Evolutionary conservation across 2,888 invertebrate genomes (phyloP), one percentile per base, ranked within the genome.

Genomic region (Brachylomia viminalis): DNA sequence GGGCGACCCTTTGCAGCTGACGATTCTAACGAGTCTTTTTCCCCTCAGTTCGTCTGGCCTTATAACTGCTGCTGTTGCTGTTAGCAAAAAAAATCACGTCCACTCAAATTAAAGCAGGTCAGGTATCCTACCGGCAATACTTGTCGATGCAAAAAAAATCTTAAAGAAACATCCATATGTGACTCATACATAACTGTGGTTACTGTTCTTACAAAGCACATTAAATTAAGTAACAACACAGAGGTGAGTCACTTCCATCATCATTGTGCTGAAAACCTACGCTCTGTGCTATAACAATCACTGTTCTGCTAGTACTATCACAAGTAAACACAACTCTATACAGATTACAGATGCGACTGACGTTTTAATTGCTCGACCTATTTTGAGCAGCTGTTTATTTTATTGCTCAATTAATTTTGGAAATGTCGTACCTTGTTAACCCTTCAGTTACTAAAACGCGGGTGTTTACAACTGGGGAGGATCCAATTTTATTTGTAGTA

Each of bases 171-270:
- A 79, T 83, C 77, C 80, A 75, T 54, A 75, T 56, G 49, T 88
- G 87, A 88, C 83, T 71, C 87, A 85, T 79, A 67, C 61, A 30
- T 79, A 65, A 64, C 33, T 27, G 15, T 65, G 49, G 15, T 65
- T 72, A 78, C 79, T 47, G 75, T 52, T n/a, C n/a, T 62, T 70
- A 70, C 72, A 78, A 78, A 79, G 59, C 67, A 75, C 65, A 75
- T 79, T 82, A 61, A 82, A 79, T 89, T 82, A 78, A 82, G 83
- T 79, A 79, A 79, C 72, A 78, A 76, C 58, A 69, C 49, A 61
- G 78, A 76, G n/a, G n/a, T 88, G 88, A 88, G 30, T 89, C 89
- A 89, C 42, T 79, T 72, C 27, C 45, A 80, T 42, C 66, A 71
- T 75, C 58, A 76, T 72, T 80, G 72, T 80, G 65, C 74, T 78